A percentile compares a stretch with the other conserved stretches of the same genome.
Evolutionary conservation across 2,888 invertebrate genomes (phyloP).

Genomic region (Pycnomerus fuliginosus): DNA sequence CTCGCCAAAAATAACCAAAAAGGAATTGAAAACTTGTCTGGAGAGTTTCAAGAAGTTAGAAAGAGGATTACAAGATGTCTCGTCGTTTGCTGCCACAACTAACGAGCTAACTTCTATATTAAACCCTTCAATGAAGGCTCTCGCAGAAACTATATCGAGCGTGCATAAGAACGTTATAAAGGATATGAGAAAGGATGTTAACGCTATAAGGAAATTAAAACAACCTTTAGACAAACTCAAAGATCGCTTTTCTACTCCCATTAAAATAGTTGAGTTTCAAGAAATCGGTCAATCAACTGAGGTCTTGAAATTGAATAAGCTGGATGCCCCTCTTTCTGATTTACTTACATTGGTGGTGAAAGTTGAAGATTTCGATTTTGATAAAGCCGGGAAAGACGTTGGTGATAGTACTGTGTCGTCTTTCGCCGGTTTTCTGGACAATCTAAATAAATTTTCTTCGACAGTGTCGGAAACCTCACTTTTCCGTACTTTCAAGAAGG

Average conservation of each 20-base stretch:
- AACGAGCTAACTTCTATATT: slow-evolving; percentile 1
- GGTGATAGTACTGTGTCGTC: too few species aligned
- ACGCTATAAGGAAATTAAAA: slow-evolving; percentile 9
- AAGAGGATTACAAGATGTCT: slow-evolving; percentile 11
- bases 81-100: slow-evolving; percentile 12
- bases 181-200: slow-evolving; percentile 3
- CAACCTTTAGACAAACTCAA: slow-evolving; percentile 22
- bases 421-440: too few species aligned
- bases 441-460: too few species aligned
- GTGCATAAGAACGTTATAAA: slow-evolving; percentile 1
- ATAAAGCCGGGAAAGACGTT: too few species aligned
- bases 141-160: background rate
- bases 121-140: background rate
- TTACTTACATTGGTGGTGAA: slow-evolving; percentile 1
- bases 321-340: slow-evolving; percentile 4
- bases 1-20: slow-evolving; percentile 20
- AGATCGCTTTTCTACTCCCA: slow-evolving; percentile 18
- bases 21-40: slow-evolving; percentile 21
- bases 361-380: too few species aligned
- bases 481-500: too few species aligned
- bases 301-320: slow-evolving; percentile 2
- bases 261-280: slow-evolving; percentile 22
- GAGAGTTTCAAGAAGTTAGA: slow-evolving; percentile 26
- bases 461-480: too few species aligned
- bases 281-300: slow-evolving; percentile 8